These are phyloP conservation scores for Apodemus sylvaticus DNA, from an alignment of 2,113 vertebrate species.

Conservation along the genomic window DNA sequence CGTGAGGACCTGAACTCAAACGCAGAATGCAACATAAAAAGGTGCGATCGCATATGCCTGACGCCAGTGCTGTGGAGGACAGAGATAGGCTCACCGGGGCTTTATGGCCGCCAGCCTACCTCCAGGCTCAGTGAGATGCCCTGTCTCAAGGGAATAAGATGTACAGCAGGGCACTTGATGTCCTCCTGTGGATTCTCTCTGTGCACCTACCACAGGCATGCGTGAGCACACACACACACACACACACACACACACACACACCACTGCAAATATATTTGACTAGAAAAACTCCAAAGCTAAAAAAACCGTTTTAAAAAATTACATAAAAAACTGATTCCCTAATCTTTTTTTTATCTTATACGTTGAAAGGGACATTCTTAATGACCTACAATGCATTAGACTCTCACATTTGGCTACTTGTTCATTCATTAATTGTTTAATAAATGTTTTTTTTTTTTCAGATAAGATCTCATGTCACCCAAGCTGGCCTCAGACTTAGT, in stretches of 20 bases:
- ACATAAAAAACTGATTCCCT: neutral
- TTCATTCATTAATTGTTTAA: neutral
- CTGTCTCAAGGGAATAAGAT: neutral
- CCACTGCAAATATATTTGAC: neutral
- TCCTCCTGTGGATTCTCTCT: neutral
- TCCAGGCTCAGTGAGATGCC: neutral
- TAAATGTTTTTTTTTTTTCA: neutral
- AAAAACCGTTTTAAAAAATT: constrained; percentile 29
- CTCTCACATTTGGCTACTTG: neutral
- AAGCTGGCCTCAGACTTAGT: neutral
- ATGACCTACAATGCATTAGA: neutral
- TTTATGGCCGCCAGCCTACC: neutral
- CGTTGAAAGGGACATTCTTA: neutral
- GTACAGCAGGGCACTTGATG: too few species aligned
- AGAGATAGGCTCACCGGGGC: neutral
- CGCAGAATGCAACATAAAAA: neutral
- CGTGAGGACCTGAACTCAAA: neutral
- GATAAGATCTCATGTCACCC: neutral
- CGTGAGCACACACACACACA: too few species aligned
- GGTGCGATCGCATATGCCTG: neutral
- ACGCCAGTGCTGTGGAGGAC: neutral
- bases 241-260: neutral
- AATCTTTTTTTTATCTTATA: neutral
- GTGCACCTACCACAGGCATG: neutral
- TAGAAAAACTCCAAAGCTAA: constrained; percentile 14